Conservation (phyloP, 2,888 invertebrate genomes). For the Aporophyla lueneburgensis region DNA sequence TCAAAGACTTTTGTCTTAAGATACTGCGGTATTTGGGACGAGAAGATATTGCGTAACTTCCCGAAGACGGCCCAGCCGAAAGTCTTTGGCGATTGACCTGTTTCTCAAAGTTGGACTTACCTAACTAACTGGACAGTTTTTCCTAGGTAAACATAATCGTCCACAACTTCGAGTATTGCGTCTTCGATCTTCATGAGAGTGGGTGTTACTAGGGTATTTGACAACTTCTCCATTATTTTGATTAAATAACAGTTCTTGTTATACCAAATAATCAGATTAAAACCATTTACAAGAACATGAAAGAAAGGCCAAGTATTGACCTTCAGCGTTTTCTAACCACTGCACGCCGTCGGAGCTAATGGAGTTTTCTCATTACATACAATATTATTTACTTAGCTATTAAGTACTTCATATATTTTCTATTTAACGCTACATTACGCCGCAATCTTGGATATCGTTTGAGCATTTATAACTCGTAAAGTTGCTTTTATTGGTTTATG, state of each 20-base stretch:
- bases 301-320: slow-evolving; percentile 38
- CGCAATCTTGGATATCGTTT: slow-evolving; percentile 31
- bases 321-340: slow-evolving; percentile 30
- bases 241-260: background rate
- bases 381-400: slow-evolving; percentile 46
- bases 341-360: slow-evolving; percentile 55
- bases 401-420: slow-evolving; percentile 37
- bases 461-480: slow-evolving; percentile 25
- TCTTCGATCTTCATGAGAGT: no score
- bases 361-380: slow-evolving; percentile 56
- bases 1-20: no score
- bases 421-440: slow-evolving; percentile 38
- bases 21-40: no score
- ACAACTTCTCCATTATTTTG: background rate
- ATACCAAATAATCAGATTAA: slow-evolving; percentile 20
- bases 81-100: no score
- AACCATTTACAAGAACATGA: slow-evolving; percentile 18
- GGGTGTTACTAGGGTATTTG: no score
- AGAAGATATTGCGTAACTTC: no score
- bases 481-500: slow-evolving; percentile 15
- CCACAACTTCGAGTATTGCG: no score
- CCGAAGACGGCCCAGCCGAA: no score
- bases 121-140: no score
- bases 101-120: no score
- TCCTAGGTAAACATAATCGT: no score